Evolutionary conservation across 2,797 vertebrate genomes (phyloP), one percentile per base, ranked within the genome.

Genomic region (Apodemus agrarius): DNA sequence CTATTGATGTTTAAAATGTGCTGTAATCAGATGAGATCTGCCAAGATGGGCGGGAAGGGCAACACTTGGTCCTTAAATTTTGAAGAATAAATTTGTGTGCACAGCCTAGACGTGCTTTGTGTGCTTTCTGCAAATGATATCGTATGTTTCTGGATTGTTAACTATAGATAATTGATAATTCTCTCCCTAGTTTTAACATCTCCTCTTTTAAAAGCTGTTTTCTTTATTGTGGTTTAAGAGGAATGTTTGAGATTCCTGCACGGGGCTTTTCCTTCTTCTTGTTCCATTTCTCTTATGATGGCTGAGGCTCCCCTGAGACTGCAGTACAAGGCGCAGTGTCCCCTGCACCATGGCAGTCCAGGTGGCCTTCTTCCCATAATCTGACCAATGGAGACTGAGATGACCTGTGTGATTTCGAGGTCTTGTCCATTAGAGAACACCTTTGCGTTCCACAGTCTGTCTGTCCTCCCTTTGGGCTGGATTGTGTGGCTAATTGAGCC

Each of bases 281-380:
- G 1, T 26, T 16, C 0, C 9, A 3, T 7, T 52, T 5, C 12
- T 4, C 17, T 61, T 13, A 31, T 79, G 40, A 11, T 0, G 4
- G 29, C 63, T 34, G 63, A 67, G 63, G 63, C 63, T 67, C 63
- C 63, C 29, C 74, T 52, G 75, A 49, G 26, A 4, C 54, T n/a
- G 3, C 29, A 24, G 57, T 16, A 19, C 7, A 16, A 8, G 10
- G 40, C 4, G 2, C 0, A 14, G 21, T 26, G 59, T 17, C 59
- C 40, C 40, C 6, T 37, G n/a, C 81, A 43, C 24, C 26, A 40
- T 0, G 7, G 11, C 26, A 46, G 14, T 43, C 52, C 75, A 79
- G 24, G 37, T 1, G 19, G 54, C 0, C 88, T 63, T 65, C 43
- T 65, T 37, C 43, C 59, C 29, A 34, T 16, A 54, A 4, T 79